A percentile compares a stretch with the other conserved stretches of the same genome.
These are phyloP conservation scores for Andricus quercusramuli DNA, from an alignment of 2,888 invertebrate species.

Conservation along the genomic window DNA sequence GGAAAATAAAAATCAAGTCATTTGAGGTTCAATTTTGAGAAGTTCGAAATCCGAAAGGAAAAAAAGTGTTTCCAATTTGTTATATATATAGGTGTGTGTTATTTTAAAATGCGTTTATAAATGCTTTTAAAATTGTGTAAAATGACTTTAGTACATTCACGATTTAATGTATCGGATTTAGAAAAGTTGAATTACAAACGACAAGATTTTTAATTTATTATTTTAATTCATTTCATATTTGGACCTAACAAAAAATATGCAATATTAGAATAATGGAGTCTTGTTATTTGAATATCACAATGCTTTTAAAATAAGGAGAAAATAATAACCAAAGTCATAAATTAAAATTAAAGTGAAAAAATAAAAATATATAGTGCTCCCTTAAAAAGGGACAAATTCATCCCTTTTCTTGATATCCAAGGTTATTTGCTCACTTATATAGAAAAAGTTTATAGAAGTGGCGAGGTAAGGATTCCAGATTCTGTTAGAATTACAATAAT, in stretches of 20 bases:
- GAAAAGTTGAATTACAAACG: background rate
- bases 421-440: background rate
- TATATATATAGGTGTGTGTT: background rate
- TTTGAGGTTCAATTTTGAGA: background rate
- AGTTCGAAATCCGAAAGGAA: background rate
- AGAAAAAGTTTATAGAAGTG: slow-evolving; percentile 9
- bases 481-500: slow-evolving; percentile 4
- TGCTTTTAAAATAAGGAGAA: background rate
- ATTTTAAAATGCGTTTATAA: background rate
- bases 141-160: background rate
- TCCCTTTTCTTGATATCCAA: background rate
- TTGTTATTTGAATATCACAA: background rate
- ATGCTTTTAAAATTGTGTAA: background rate
- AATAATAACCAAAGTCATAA: background rate
- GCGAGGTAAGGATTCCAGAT: slow-evolving; percentile 1
- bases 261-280: background rate
- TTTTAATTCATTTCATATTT: background rate
- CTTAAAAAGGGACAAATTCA: background rate
- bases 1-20: slow-evolving; percentile 9
- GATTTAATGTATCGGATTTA: background rate
- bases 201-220: background rate
- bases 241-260: background rate
- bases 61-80: background rate
- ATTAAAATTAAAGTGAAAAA: background rate
- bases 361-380: background rate